Base-by-base conservation (phyloP, 2,797 vertebrate species). In the Enteromius mattozi region DNA sequence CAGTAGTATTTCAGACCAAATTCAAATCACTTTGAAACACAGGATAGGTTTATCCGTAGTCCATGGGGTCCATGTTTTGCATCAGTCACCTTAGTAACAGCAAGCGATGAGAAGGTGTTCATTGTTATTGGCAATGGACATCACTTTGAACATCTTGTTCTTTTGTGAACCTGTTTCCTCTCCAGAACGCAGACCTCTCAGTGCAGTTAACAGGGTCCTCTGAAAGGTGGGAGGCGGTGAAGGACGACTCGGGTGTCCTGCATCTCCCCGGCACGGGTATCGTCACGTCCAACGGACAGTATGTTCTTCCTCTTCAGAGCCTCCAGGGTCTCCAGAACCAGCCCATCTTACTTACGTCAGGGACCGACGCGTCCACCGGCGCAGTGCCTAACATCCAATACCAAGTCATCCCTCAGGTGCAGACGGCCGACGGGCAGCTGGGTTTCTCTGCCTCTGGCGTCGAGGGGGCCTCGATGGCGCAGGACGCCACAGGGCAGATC, bases 391-490 rank as follows among this genome's bases (percentile, higher is more conserved):
- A 95, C 89, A 98, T 99, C 93, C 98, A 99, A 86, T 99, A 99
- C 95, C 98, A 99, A 96, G 98, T 99, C 94, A 99, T 99, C 95
- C 98, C 98, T 94, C 98, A 99, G 93, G 96, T 99, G 93, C 98
- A 99, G 93, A 96, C 97, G 84, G 93, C 97, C 86, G 98, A 99
- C 86, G 98, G 97, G 93, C 98, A 99, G 89, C 95, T 99, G 93
- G 97, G 97, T 93, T 99, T 98, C 93, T 95, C 97, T 91, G 92
- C 95, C 24, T 95, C 97, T 90, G 92, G 95, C n/a, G 86, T 95
- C 92, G 98, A 99, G 86, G 97, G 96, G 91, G 93, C 96, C 81
- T 94, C 96, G 85, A 95, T 99, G 95, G 95, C 96, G 94, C 97
- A 99, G 95, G 97, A 98, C 92, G 96, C 94, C 84, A 87, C 94